These are phyloP conservation scores for Aleiodes testaceus DNA, from an alignment of 2,888 invertebrate genomes.

Conservation along the genomic window DNA sequence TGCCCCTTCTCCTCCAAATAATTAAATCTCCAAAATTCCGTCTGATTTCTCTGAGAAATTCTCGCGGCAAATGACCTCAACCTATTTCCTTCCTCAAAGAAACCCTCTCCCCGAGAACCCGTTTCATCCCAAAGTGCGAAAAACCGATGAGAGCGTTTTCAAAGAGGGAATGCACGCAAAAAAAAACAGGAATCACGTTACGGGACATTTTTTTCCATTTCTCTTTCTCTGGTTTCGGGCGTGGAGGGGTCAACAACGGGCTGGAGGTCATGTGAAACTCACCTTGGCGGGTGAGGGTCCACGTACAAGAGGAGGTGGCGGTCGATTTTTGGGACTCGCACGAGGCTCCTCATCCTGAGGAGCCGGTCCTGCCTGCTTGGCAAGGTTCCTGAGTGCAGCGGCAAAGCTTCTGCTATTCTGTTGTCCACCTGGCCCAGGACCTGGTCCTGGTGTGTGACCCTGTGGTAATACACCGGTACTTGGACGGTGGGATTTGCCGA, in stretches of 20 bases:
- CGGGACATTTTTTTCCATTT: slow-evolving; percentile 44
- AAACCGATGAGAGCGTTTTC: slow-evolving; percentile 9
- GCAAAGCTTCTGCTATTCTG: slow-evolving; percentile 82
- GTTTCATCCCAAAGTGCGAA: background rate
- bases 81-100: background rate
- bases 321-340: slow-evolving; percentile 72
- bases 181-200: slow-evolving; percentile 49
- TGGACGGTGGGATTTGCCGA: slow-evolving; percentile 69
- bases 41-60: too few species aligned
- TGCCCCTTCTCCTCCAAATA: too few species aligned
- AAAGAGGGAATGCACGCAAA: slow-evolving; percentile 1
- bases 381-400: slow-evolving; percentile 90
- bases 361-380: slow-evolving; percentile 91
- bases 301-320: slow-evolving; percentile 74
- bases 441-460: slow-evolving; percentile 67
- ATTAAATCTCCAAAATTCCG: too few species aligned
- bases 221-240: slow-evolving; percentile 31
- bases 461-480: slow-evolving; percentile 70
- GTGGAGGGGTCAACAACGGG: slow-evolving; percentile 24
- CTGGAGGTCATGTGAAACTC: slow-evolving; percentile 48
- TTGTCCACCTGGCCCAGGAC: slow-evolving; percentile 70
- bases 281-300: slow-evolving; percentile 70
- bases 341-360: slow-evolving; percentile 77
- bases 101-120: background rate
- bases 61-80: too few species aligned